Evolutionary conservation across 2,888 invertebrate genomes (phyloP).

Genomic region (Nephrotoma appendiculata): DNA sequence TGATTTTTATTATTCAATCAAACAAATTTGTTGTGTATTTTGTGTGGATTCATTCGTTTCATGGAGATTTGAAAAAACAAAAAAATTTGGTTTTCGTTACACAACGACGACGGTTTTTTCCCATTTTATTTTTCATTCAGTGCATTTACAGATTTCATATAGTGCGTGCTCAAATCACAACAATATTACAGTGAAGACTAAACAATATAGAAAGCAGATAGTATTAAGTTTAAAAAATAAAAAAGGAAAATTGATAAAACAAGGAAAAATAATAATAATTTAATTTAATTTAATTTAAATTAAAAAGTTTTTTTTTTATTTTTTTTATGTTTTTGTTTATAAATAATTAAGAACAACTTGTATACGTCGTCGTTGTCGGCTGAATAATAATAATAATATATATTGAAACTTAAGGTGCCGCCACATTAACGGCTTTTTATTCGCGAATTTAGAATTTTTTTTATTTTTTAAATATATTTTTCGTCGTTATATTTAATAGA

Average conservation of each 20-base stretch:
- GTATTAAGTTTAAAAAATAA: background rate
- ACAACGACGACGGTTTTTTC: background rate
- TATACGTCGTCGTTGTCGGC: background rate
- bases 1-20: background rate
- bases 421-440: background rate
- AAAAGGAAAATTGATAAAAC: background rate
- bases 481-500: background rate
- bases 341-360: background rate
- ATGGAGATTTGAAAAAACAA: background rate
- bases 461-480: background rate
- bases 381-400: background rate
- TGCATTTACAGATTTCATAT: background rate
- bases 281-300: background rate
- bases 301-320: background rate
- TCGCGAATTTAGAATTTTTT: background rate
- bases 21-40: background rate
- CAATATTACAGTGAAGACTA: background rate
- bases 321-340: background rate
- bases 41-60: background rate
- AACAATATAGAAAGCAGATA: background rate
- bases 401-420: background rate
- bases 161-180: background rate
- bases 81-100: background rate
- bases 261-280: background rate
- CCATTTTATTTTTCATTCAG: background rate